Percentiles rank a stretch among this genome's conserved stretches.
Evolutionary conservation across 2,797 vertebrate genomes (phyloP).

Genomic region (Anomalospiza imberbis): DNA sequence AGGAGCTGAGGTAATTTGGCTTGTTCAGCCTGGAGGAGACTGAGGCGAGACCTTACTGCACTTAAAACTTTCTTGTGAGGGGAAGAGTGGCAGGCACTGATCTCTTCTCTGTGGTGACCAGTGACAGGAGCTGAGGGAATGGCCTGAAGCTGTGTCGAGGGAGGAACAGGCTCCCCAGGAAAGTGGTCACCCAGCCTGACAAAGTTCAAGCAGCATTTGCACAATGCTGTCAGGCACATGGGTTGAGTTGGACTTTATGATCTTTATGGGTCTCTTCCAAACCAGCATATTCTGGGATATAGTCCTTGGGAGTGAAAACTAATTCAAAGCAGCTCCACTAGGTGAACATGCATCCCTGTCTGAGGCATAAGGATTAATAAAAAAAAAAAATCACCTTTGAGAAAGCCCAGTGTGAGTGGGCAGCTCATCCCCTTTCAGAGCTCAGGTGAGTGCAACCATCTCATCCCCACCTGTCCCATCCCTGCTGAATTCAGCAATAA

Average conservation of each 20-base stretch:
- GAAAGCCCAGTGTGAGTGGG: neutral
- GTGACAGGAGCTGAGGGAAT: fast-evolving
- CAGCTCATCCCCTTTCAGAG: neutral
- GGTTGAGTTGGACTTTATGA: neutral
- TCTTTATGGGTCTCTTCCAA: neutral
- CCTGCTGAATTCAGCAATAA: neutral
- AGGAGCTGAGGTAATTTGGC: neutral
- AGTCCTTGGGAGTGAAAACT: neutral
- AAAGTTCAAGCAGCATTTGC: neutral
- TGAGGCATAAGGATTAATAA: neutral
- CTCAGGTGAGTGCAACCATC: fast-evolving
- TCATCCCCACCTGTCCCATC: neutral
- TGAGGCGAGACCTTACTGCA: too few species aligned
- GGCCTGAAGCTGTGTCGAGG: fast-evolving
- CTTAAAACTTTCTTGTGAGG: neutral
- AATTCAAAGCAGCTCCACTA: neutral
- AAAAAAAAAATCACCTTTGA: neutral
- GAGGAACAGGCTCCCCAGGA: too few species aligned
- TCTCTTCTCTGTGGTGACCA: neutral
- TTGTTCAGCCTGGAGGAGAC: neutral
- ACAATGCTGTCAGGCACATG: neutral
- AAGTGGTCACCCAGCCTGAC: neutral
- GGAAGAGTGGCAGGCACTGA: neutral
- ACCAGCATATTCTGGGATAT: neutral
- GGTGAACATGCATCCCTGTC: neutral